Evolutionary conservation across 2,888 invertebrate genomes (phyloP).

Genomic region (Drosophila anceps): DNA sequence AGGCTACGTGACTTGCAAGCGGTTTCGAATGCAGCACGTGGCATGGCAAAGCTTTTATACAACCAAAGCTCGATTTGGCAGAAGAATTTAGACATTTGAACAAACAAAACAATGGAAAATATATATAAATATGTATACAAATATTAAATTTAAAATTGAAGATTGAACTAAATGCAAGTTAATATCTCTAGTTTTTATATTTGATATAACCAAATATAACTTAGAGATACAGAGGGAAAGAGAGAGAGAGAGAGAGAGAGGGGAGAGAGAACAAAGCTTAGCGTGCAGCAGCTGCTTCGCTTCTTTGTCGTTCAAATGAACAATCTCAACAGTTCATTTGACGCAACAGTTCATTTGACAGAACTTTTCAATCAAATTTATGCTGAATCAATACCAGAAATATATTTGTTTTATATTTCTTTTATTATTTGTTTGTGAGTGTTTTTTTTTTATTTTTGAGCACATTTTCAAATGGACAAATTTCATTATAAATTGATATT

Average conservation of each 20-base stretch:
- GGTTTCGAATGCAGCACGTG: constrained; percentile 60
- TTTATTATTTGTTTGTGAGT: neutral
- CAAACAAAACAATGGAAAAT: neutral
- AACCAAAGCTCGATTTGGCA: constrained; percentile 13
- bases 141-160: neutral
- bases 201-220: too few species aligned
- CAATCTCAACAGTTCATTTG: neutral
- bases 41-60: constrained; percentile 47
- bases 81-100: neutral
- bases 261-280: too few species aligned
- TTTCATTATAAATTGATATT: constrained; percentile 16
- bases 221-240: too few species aligned
- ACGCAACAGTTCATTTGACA: neutral
- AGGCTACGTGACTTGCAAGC: constrained; percentile 62
- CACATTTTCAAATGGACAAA: neutral
- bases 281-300: neutral
- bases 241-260: too few species aligned
- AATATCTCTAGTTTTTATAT: too few species aligned
- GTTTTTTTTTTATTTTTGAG: neutral
- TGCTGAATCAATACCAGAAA: neutral
- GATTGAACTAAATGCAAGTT: too few species aligned
- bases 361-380: neutral
- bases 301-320: neutral
- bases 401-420: neutral
- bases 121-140: neutral